Evolutionary conservation across 2,113 vertebrate genomes (phyloP).

Genomic region (Psittacus erithacus): DNA sequence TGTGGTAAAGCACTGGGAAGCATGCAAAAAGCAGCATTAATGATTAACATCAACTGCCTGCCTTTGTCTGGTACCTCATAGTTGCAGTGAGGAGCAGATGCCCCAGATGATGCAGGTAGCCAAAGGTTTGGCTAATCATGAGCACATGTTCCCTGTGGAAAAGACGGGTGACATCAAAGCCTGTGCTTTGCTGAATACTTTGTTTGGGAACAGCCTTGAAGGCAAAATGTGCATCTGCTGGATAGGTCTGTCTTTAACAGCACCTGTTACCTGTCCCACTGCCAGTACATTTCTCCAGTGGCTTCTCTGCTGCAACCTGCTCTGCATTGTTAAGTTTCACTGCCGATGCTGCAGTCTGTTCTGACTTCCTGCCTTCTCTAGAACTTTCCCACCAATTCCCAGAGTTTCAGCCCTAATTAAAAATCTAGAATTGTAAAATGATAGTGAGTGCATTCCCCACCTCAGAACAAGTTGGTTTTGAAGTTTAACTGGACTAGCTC

Average conservation of each 20-base stretch:
- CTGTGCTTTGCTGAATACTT: fast-evolving
- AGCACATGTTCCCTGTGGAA: background rate
- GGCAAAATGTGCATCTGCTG: background rate
- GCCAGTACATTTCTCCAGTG: background rate
- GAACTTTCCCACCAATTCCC: background rate
- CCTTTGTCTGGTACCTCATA: background rate
- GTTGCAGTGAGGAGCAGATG: fast-evolving
- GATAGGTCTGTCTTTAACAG: background rate
- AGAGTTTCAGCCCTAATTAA: background rate
- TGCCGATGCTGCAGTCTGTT: fast-evolving
- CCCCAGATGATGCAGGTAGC: background rate
- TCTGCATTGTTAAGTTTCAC: fast-evolving
- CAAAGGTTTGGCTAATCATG: background rate
- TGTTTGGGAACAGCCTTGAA: background rate
- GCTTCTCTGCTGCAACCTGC: background rate
- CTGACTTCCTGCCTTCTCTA: background rate
- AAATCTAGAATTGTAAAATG: background rate
- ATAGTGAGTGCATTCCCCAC: background rate
- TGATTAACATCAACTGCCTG: background rate
- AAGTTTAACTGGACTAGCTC: background rate
- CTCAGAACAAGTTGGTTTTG: too few relatives aligned
- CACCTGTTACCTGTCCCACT: background rate
- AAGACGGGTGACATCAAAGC: background rate
- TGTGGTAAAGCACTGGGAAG: background rate
- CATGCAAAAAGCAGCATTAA: fast-evolving